These are phyloP conservation scores for Bettongia penicillata DNA, from an alignment of 2,113 vertebrate species.

Conservation along the genomic window DNA sequence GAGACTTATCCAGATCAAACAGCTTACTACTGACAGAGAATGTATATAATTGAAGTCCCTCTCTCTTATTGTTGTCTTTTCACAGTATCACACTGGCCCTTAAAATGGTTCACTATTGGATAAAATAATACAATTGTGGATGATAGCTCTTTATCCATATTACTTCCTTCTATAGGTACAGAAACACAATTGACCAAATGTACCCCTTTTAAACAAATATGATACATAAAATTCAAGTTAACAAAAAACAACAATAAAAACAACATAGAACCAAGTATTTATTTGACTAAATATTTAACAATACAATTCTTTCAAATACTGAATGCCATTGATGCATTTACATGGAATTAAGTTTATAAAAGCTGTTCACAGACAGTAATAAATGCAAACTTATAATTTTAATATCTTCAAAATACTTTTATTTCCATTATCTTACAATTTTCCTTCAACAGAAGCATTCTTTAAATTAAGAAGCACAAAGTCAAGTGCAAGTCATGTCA, in stretches of 20 bases:
- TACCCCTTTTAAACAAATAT: not conserved
- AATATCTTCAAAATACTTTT: not conserved
- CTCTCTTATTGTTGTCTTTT: not conserved
- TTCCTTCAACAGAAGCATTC: not conserved
- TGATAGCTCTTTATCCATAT: not conserved
- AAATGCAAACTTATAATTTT: not conserved
- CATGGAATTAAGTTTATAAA: not conserved
- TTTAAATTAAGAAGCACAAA: not conserved
- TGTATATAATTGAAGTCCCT: too few species aligned
- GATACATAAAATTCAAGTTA: not conserved
- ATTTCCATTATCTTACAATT: not conserved
- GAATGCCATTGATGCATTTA: not conserved
- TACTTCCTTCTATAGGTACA: not conserved
- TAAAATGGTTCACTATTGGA: not conserved
- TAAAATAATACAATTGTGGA: not conserved
- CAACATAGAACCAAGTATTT: not conserved
- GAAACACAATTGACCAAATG: not conserved
- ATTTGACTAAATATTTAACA: not conserved
- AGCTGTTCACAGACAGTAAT: not conserved
- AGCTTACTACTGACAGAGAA: too few species aligned
- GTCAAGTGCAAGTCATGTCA: too few species aligned
- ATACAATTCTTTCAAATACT: not conserved
- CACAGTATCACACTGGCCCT: not conserved
- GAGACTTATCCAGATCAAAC: too few species aligned
- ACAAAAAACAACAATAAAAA: not conserved